Conservation (phyloP, 2,888 invertebrate genomes). For the Drosophila nr. fundita region DNA sequence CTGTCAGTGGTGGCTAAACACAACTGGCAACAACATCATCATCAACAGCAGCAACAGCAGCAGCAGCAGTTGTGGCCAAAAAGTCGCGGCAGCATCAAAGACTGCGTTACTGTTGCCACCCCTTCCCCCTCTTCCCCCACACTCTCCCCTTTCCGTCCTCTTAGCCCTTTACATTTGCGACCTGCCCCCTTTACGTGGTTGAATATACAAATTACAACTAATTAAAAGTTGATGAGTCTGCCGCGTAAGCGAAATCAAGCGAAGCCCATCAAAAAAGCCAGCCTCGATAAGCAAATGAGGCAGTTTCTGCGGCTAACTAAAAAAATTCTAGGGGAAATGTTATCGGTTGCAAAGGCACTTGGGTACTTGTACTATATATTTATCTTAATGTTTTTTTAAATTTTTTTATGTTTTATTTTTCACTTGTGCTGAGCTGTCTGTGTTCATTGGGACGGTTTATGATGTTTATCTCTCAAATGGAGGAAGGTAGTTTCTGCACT, state of each 20-base stretch:
- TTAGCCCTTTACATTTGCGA: background rate
- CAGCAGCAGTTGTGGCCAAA: constrained; percentile 19
- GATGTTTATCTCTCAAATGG: constrained; percentile 62
- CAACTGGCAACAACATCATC: constrained; percentile 50
- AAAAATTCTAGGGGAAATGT: constrained; percentile 57
- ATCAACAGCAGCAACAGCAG: background rate
- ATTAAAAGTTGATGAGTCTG: constrained; percentile 82
- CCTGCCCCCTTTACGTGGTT: constrained; percentile 49
- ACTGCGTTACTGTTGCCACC: constrained; percentile 3
- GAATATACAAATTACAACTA: constrained; percentile 83
- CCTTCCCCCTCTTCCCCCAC: background rate
- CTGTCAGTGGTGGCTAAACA: constrained; percentile 66
- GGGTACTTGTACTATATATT: constrained; percentile 29
- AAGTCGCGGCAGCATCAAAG: constrained; percentile 50
- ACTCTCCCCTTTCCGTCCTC: background rate
- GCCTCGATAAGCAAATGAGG: constrained; percentile 71
- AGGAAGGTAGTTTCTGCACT: constrained; percentile 3
- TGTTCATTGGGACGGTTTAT: background rate
- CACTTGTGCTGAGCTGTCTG: constrained; percentile 39
- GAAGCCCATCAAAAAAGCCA: constrained; percentile 11
- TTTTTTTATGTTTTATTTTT: constrained; percentile 30
- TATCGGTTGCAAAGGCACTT: constrained; percentile 29
- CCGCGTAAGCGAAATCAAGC: constrained; percentile 78
- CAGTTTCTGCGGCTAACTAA: constrained; percentile 27
- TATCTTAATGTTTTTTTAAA: constrained; percentile 19